Evolutionary conservation across 1,140 invertebrate species (phyloP), one percentile per base, ranked within the genome.

Genomic region (Lethrus apterus): DNA sequence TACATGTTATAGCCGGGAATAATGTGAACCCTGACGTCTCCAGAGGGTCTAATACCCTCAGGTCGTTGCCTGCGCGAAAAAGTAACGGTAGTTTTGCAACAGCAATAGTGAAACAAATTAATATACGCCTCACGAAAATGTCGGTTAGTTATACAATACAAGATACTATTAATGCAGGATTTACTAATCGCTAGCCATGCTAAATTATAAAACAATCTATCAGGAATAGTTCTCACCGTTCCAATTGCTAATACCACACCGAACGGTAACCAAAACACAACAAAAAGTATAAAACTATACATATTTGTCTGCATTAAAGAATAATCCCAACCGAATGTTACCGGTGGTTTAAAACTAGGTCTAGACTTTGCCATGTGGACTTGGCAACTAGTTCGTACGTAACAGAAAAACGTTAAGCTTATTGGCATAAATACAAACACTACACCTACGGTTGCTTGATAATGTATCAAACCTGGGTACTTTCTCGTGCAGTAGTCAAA

Each of bases 31-130:
- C 84, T 64, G 0, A 86, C 79, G 36, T 86, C 82, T 4, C 77
- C 72, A 0, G 77, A 68, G 1, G 77, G 73, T 0, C 77, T 58
- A 4, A 69, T 60, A n/a, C 68, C 68, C 15, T 77, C 76, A n/a
- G 72, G 68, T 18, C 80, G 63, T 9, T 79, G 70, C 43, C 81
- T 70, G 5, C 82, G 69, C 0, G 81, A 78, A 44, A 83, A 79
- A 15, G 80, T 78, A 4, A 88, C 77, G 3, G 80, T 82, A 4
- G 79, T 86, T 63, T 89, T 89, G 66, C 85, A 88, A 57, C 82
- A 89, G 59, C 85, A 89, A 53, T 89, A 89, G 53, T 88, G 78
- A 57, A 87, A 89, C 7, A 89, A 65, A 58, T 86, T 83, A 14
- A 81, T 70, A 59, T 84, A 90, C 2, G 84, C 83, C 47, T 74